Conservation (phyloP, 1,140 invertebrate genomes). For the Belonocnema kinseyi region DNA sequence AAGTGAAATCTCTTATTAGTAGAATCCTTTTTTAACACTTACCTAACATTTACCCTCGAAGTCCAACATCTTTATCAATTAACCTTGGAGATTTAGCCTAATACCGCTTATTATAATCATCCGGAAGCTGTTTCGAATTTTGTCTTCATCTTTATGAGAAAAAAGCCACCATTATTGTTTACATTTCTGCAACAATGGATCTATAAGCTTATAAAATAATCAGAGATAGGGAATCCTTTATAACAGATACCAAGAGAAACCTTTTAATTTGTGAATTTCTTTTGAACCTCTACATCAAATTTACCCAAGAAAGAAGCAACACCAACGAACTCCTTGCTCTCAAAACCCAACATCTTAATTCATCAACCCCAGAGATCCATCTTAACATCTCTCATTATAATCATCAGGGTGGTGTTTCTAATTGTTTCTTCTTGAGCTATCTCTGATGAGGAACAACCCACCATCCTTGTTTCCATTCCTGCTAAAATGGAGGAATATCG, state of each 20-base stretch:
- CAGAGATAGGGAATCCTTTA: too few species aligned
- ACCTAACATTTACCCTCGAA: neutral
- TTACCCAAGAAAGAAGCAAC: neutral
- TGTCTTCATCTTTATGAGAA: neutral
- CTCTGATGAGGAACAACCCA: conserved; percentile 7
- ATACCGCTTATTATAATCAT: neutral
- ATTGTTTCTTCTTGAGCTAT: conserved; percentile 15
- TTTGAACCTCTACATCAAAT: neutral
- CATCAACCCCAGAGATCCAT: conserved; percentile 8
- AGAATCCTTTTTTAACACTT: neutral
- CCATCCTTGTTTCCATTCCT: neutral
- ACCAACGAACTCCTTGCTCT: neutral
- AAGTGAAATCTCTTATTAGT: neutral
- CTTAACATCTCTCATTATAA: neutral
- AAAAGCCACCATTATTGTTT: neutral
- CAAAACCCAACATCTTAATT: neutral
- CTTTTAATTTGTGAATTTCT: neutral
- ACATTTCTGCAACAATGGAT: neutral
- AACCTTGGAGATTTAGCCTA: neutral
- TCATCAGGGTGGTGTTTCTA: conserved; percentile 21
- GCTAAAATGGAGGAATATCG: conserved; percentile 42
- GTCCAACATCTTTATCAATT: neutral
- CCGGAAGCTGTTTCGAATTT: neutral
- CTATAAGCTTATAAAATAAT: too few species aligned
- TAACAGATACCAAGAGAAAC: too few species aligned